Conservation (phyloP, 1,140 invertebrate genomes). For the Frieseomelitta varia region DNA sequence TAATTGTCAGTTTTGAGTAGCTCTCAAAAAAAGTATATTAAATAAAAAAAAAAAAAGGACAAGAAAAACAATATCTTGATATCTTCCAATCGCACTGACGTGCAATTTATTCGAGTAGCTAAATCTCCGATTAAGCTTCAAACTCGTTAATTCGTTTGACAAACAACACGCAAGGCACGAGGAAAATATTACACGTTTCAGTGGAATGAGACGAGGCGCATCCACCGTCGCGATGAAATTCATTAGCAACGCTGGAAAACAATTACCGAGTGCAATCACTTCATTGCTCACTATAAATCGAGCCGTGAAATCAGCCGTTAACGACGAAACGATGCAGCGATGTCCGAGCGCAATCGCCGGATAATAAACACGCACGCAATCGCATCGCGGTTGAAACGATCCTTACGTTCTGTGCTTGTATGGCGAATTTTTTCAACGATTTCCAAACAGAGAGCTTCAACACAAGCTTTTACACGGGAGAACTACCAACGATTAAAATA, state of each 20-base stretch:
- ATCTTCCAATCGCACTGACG: neutral
- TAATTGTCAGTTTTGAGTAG: too few species aligned
- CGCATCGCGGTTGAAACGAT: neutral
- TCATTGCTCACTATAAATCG: slow-evolving; percentile 24
- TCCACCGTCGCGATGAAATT: neutral
- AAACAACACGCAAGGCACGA: neutral
- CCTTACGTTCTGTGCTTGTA: neutral
- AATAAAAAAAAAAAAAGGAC: too few species aligned
- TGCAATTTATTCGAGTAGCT: neutral
- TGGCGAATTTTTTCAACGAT: neutral
- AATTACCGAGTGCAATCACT: slow-evolving; percentile 19
- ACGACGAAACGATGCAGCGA: slow-evolving; percentile 14
- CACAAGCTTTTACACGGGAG: neutral
- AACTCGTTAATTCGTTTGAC: neutral
- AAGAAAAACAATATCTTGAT: too few species aligned
- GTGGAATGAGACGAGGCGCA: neutral
- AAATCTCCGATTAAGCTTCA: neutral
- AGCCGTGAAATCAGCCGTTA: slow-evolving; percentile 6
- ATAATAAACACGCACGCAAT: slow-evolving; percentile 7
- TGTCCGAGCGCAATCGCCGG: slow-evolving; percentile 2
- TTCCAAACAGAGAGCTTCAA: neutral
- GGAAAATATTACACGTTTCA: too few species aligned
- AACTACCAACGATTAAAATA: too few species aligned
- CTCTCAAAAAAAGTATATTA: too few species aligned
- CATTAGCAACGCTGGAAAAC: slow-evolving; percentile 17